A percentile compares a stretch with the other conserved stretches of the same genome.
Conservation (phyloP, 2,888 invertebrate genomes). For the Creontiades dilutus region DNA sequence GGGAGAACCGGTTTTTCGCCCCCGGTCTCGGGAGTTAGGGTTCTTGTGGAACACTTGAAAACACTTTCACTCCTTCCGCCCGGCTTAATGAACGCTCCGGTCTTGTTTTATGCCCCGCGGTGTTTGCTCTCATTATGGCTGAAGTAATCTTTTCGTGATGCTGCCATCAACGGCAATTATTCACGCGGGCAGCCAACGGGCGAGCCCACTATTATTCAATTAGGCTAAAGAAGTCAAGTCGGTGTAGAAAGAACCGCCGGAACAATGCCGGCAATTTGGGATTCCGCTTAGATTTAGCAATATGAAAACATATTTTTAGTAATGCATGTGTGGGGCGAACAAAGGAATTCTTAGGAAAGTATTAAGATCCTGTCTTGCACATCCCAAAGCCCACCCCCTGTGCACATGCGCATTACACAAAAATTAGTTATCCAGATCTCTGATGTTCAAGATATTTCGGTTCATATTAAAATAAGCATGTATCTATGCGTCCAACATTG, state of each 20-base stretch:
- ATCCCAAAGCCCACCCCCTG: too few species aligned
- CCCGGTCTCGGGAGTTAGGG: not conserved
- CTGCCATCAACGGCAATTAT: conserved; percentile 39
- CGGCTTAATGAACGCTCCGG: not conserved
- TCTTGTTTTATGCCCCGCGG: conserved; percentile 33
- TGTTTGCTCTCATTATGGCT: conserved; percentile 27
- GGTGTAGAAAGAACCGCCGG: not conserved
- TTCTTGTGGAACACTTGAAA: conserved; percentile 25
- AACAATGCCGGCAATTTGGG: too few species aligned
- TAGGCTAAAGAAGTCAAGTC: not conserved
- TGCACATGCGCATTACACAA: too few species aligned
- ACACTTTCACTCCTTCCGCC: conserved; percentile 28
- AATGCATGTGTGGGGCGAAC: too few species aligned
- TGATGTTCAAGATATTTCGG: too few species aligned
- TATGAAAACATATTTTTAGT: too few species aligned
- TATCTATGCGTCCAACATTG: too few species aligned
- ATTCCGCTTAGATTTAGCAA: too few species aligned
- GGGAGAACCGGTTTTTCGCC: conserved; percentile 36
- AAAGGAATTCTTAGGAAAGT: too few species aligned
- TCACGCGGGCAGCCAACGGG: not conserved
- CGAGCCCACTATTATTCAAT: conserved; percentile 17
- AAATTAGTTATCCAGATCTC: too few species aligned
- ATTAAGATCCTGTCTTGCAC: too few species aligned
- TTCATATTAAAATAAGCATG: too few species aligned
- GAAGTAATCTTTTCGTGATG: conserved; percentile 32